phyloP scores from a whole-genome alignment of 2,797 vertebrate species.

The Sciurus vulgaris region DNA sequence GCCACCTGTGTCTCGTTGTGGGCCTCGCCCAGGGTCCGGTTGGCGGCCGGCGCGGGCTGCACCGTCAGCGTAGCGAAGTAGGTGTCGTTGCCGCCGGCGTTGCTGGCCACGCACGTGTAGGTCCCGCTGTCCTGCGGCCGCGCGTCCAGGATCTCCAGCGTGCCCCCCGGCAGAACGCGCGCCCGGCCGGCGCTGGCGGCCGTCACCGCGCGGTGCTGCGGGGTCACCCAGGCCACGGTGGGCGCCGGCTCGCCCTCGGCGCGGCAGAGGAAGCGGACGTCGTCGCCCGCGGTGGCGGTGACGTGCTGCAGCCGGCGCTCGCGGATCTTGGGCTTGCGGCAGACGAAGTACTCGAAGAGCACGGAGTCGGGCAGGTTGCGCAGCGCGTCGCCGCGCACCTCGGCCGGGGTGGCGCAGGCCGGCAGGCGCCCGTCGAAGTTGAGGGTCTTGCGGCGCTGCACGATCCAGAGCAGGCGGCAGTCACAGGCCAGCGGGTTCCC shows the following conservation, averaged over 20 bases:
- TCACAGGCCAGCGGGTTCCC: constrained; percentile 97
- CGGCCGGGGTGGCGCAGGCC: constrained; percentile 92
- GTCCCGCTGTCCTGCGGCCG: constrained; percentile 96
- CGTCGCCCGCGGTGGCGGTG: constrained; percentile 92
- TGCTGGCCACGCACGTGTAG: constrained; percentile 98
- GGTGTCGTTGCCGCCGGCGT: constrained; percentile 97
- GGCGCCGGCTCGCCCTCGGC: constrained; percentile 96
- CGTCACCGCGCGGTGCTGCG: constrained; percentile 94
- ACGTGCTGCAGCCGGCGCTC: constrained; percentile 96
- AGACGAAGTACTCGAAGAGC: constrained; percentile 98
- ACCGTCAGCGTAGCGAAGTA: constrained; percentile 97
- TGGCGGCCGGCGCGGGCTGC: constrained; percentile 92
- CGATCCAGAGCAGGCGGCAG: constrained; percentile 97
- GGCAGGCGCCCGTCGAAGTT: constrained; percentile 96
- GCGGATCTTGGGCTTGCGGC: constrained; percentile 96
- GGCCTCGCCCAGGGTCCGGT: constrained; percentile 92
- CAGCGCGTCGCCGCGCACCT: constrained; percentile 95
- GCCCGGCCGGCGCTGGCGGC: constrained; percentile 91
- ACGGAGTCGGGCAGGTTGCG: constrained; percentile 93
- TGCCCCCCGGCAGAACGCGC: constrained; percentile 94
- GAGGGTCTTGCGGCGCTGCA: constrained; percentile 96
- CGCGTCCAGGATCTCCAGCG: constrained; percentile 94
- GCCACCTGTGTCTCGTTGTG: constrained; percentile 96
- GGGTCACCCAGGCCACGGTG: constrained; percentile 96
- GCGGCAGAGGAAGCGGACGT: constrained; percentile 94